Evolutionary conservation across 35 echinoderm and acorn worm species (phyloP), one percentile per base, ranked within the genome.

Genomic region (Ophiothrix spiculata): DNA sequence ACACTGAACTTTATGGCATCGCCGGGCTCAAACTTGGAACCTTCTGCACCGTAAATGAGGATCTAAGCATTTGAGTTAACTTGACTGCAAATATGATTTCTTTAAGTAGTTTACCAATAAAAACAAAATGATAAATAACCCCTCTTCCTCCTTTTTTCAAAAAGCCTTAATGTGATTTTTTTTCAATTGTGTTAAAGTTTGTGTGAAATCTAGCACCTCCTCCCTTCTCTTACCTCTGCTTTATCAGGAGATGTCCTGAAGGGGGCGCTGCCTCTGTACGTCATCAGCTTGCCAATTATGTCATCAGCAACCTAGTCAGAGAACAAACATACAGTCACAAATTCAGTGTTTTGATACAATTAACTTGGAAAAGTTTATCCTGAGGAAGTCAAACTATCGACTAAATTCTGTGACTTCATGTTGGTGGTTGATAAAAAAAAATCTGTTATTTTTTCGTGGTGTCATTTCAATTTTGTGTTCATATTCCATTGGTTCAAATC

Each of bases 251-350:
- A 74, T 28, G 81, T 81, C 3, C 88, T 39, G 74, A 90, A 75
- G 35, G 88, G 69, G n/a, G 40, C 81, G 56, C 88, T 90, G 64
- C 82, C 88, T 25, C 88, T 46, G 80, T 90, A 90, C 37, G 56
- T 82, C 45, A 90, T 28, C 81, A 90, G 46, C 39, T 84, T 90
- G 14, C 56, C 39, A 16, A 90, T 31, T 38, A 90, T 84, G 39
- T 75, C 75, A 31, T 84, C 88, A 16, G 81, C 88, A 25, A 81
- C 81, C 87, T 89, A 28, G 77, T 77, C 0, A 76, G 38, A 36
- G 81, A 49, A n/a, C 77, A 36, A 31, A 60, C 77, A 64, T 78
- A 80, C 32, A 80, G 77, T 11, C 86, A n/a, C 77, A 80, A 88
- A 40, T 60, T 88, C 37, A 88, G 31, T 56, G 81, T 80, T 38